Evolutionary conservation across 2,888 invertebrate species (phyloP).

Genomic region (Polyommatus icarus): DNA sequence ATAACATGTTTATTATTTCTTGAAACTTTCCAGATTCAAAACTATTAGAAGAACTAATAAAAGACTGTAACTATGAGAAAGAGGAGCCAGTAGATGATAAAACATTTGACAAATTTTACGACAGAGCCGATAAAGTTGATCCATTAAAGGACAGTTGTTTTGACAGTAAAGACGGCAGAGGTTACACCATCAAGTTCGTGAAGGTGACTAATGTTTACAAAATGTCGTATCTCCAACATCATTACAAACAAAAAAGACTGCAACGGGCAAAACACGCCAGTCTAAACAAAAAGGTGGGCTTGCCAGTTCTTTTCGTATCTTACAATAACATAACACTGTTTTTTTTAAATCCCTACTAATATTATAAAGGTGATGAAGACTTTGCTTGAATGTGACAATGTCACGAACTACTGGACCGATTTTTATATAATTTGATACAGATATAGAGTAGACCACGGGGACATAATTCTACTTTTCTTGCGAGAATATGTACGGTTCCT

Average conservation of each 20-base stretch:
- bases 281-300: constrained; percentile 52
- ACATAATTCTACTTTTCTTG: too few relatives aligned
- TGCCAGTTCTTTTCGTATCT: neutral
- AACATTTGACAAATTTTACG: constrained; percentile 33
- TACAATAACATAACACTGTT: neutral
- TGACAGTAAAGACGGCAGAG: constrained; percentile 55
- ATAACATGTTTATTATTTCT: too few relatives aligned
- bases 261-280: constrained; percentile 61
- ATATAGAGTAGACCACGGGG: too few relatives aligned
- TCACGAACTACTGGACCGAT: neutral
- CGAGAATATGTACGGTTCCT: too few relatives aligned
- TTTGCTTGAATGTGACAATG: neutral
- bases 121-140: constrained; percentile 40
- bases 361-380: neutral
- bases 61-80: constrained; percentile 54
- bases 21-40: constrained; percentile 55
- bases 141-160: constrained; percentile 54
- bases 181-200: constrained; percentile 66
- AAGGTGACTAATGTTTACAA: constrained; percentile 73
- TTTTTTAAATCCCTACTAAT: neutral
- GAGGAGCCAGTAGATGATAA: constrained; percentile 51
- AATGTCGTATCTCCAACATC: constrained; percentile 67
- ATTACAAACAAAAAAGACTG: constrained; percentile 66
- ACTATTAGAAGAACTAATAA: constrained; percentile 58
- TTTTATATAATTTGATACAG: neutral